Conservation (phyloP, 2,888 invertebrate species). For the Idaea straminata region DNA sequence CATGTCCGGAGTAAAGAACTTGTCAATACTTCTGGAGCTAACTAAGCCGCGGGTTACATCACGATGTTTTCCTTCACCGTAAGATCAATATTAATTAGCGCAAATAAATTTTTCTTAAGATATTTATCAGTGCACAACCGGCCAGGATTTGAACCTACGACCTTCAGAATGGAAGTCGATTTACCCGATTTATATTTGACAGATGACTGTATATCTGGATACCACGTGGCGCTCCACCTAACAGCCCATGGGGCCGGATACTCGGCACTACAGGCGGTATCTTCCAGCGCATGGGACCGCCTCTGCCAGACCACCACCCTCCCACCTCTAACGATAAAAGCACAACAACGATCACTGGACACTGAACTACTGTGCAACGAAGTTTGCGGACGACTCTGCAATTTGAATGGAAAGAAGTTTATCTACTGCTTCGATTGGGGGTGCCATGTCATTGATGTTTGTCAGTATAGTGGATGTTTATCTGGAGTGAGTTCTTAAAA, state of each 20-base stretch:
- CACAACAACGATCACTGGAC: conserved; percentile 69
- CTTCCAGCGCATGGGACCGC: conserved; percentile 69
- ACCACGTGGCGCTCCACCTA: conserved; percentile 86
- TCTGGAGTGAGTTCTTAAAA: conserved; percentile 59
- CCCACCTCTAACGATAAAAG: conserved; percentile 55
- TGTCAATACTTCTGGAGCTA: too few species aligned
- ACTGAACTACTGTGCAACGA: conserved; percentile 75
- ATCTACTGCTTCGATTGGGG: conserved; percentile 79
- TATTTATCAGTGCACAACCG: too few species aligned
- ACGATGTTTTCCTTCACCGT: too few species aligned
- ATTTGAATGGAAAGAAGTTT: conserved; percentile 65
- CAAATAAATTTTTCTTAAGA: too few species aligned
- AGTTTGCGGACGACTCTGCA: conserved; percentile 71
- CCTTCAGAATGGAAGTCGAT: not conserved
- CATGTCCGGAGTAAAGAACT: too few species aligned
- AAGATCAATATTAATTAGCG: too few species aligned
- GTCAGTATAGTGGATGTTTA: conserved; percentile 73
- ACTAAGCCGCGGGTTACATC: too few species aligned
- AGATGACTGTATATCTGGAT: conserved; percentile 86
- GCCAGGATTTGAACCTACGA: too few species aligned
- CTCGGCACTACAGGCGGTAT: conserved; percentile 83
- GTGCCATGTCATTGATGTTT: conserved; percentile 75
- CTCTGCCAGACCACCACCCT: conserved; percentile 31
- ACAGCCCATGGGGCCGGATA: conserved; percentile 86
- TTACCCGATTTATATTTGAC: conserved; percentile 19